Evolutionary conservation across 2,888 invertebrate species (phyloP).

Genomic region (Orthonychiurus folsomi): DNA sequence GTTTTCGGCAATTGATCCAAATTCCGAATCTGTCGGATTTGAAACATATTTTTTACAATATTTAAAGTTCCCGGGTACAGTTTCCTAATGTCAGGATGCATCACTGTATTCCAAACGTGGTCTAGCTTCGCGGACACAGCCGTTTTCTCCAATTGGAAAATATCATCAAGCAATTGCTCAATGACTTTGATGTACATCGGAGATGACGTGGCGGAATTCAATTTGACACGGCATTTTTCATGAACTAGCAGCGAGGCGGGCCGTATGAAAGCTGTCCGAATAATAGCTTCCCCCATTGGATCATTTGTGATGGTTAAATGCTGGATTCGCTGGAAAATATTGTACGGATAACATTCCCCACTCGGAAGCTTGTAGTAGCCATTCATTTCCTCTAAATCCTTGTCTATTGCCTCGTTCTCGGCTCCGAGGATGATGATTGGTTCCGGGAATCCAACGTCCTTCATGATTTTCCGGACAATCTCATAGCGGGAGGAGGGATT

Average conservation of each 20-base stretch:
- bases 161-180: not conserved
- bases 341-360: conserved; percentile 17
- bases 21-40: conserved; percentile 3
- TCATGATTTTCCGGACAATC: conserved; percentile 13
- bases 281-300: conserved; percentile 4
- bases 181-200: not conserved
- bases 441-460: conserved; percentile 13
- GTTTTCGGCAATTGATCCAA: conserved; percentile 7
- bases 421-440: conserved; percentile 17
- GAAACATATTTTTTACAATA: conserved; percentile 7
- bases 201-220: not conserved
- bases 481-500: conserved; percentile 14
- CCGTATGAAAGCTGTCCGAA: conserved; percentile 10
- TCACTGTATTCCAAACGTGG: not conserved
- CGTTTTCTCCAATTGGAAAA: not conserved
- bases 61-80: conserved; percentile 6
- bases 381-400: conserved; percentile 7
- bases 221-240: not conserved
- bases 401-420: conserved; percentile 17
- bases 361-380: conserved; percentile 12
- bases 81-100: conserved; percentile 3
- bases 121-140: conserved; percentile 3
- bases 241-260: not conserved
- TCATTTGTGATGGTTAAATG: not conserved
- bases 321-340: conserved; percentile 13